phyloP scores from a whole-genome alignment of 2,113 vertebrate genomes.

The Steatornis caripensis region DNA sequence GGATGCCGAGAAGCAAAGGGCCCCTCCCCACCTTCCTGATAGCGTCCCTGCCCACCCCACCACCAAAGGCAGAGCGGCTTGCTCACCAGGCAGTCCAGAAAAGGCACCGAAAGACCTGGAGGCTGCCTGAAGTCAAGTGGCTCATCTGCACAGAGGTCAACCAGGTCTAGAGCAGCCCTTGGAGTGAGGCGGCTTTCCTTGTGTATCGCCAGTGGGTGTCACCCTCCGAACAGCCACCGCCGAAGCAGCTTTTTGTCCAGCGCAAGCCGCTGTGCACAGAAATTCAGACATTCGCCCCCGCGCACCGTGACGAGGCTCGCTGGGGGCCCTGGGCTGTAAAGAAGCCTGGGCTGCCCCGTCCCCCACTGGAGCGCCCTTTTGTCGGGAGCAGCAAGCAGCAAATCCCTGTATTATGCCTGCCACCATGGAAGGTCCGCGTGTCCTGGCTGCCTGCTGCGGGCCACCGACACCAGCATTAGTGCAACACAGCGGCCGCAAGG shows the following conservation, averaged over 20 bases:
- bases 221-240: not conserved
- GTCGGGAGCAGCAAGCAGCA: constrained; percentile 13
- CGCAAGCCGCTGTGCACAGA: not conserved
- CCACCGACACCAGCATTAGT: not conserved
- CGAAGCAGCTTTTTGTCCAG: not conserved
- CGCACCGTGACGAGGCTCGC: not conserved
- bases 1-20: not conserved
- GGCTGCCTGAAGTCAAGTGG: not conserved
- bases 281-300: not conserved
- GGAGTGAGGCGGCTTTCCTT: not conserved
- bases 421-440: not conserved
- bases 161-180: not conserved
- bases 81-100: not conserved
- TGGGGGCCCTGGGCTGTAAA: not conserved
- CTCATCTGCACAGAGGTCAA: not conserved
- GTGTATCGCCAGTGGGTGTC: not conserved
- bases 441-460: not conserved
- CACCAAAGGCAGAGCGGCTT: not conserved
- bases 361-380: not conserved
- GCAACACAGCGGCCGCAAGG: not conserved
- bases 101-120: not conserved
- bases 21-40: not conserved
- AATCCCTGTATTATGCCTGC: constrained; percentile 24
- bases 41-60: not conserved
- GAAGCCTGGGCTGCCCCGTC: not conserved